Evolutionary conservation across 2,113 vertebrate species (phyloP).

Genomic region (Chaetorhynchus papuensis): DNA sequence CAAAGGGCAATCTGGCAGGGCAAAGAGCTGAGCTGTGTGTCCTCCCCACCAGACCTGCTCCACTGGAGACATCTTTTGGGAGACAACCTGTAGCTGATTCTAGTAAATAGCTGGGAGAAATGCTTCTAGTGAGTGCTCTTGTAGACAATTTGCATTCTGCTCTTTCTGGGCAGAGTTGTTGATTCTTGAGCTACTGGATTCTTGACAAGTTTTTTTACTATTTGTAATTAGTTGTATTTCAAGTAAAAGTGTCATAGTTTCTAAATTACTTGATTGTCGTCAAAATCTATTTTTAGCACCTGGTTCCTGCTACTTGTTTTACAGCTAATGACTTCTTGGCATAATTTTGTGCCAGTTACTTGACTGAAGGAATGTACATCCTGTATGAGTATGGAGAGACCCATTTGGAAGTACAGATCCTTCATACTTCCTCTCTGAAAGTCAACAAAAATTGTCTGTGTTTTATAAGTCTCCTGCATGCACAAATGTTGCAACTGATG

Average conservation of each 20-base stretch:
- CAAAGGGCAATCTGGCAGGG: neutral
- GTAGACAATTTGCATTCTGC: neutral
- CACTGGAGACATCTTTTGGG: neutral
- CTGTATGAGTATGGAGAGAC: rapidly evolving
- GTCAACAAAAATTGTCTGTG: neutral
- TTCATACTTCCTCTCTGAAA: neutral
- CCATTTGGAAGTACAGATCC: neutral
- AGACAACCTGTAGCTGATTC: neutral
- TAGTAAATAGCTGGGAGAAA: neutral
- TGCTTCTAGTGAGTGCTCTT: neutral
- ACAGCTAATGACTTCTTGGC: constrained; percentile 6
- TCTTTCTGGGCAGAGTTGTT: neutral
- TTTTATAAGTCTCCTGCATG: neutral
- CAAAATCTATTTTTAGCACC: neutral
- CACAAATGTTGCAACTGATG: neutral
- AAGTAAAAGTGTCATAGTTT: neutral
- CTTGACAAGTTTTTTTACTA: neutral
- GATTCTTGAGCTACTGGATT: constrained; percentile 4
- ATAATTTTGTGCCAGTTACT: neutral
- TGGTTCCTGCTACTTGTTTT: constrained; percentile 4
- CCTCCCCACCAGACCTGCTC: neutral
- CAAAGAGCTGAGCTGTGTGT: neutral
- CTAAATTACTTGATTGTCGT: constrained; percentile 23
- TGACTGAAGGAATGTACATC: neutral
- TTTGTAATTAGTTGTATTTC: neutral